These are phyloP conservation scores for Melanotaenia pygmaea DNA, from an alignment of 2,797 vertebrate genomes.

Conservation along the genomic window DNA sequence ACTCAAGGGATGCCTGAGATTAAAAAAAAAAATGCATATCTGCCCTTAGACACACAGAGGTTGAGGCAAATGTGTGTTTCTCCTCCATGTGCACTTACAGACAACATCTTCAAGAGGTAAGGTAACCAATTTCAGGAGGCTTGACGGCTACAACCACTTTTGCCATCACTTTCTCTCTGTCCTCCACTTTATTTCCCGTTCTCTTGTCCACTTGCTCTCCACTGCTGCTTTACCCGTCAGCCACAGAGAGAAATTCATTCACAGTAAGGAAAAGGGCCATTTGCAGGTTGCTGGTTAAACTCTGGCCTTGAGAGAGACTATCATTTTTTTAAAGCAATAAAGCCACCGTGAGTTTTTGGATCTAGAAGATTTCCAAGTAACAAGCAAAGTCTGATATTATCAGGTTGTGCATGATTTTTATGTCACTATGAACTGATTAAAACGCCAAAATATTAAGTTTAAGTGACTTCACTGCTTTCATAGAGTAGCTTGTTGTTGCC, in stretches of 20 bases:
- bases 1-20: slow-evolving; percentile 45
- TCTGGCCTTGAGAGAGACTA: slow-evolving; percentile 37
- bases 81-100: slow-evolving; percentile 9
- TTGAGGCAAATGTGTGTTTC: slow-evolving; percentile 14
- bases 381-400: neutral
- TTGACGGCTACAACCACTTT: slow-evolving; percentile 66
- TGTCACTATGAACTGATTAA: neutral
- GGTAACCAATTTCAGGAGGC: slow-evolving; percentile 73
- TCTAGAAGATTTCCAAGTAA: neutral
- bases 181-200: slow-evolving; percentile 17
- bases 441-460: neutral
- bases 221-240: slow-evolving; percentile 60
- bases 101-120: slow-evolving; percentile 51
- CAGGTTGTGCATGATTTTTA: neutral
- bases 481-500: slow-evolving; percentile 7
- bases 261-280: slow-evolving; percentile 59
- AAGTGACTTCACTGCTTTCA: slow-evolving; percentile 1
- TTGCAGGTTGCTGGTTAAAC: slow-evolving; percentile 53
- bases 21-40: slow-evolving; percentile 27
- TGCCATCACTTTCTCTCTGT: slow-evolving; percentile 11
- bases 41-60: slow-evolving; percentile 12
- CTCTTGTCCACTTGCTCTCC: slow-evolving; percentile 29
- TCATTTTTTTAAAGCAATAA: slow-evolving; percentile 11
- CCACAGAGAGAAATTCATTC: slow-evolving; percentile 62
- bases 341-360: neutral